Conservation (phyloP, 2,113 vertebrate species). For the Tachysurus fulvidraco region DNA sequence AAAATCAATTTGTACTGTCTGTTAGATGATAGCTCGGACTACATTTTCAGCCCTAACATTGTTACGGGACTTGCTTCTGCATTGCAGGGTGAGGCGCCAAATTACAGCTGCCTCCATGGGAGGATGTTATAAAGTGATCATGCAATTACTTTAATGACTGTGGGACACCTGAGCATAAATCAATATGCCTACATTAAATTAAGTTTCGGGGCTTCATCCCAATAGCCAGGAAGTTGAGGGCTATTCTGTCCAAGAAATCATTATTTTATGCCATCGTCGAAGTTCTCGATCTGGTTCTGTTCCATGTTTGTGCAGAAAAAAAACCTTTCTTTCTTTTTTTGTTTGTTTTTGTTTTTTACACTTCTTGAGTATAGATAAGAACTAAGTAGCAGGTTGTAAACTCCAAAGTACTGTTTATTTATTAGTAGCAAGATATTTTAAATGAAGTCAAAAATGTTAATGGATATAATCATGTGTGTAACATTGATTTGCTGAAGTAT, state of each 20-base stretch:
- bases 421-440: not conserved
- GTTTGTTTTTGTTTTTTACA: not conserved
- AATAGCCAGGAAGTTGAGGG: conserved; percentile 48
- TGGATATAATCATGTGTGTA: not conserved
- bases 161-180: conserved; percentile 73
- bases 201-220: conserved; percentile 53
- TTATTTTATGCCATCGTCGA: not conserved
- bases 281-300: not conserved
- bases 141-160: conserved; percentile 77
- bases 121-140: conserved; percentile 77
- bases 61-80: conserved; percentile 62
- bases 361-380: not conserved
- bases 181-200: conserved; percentile 73
- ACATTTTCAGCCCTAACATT: conserved; percentile 66
- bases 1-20: conserved; percentile 69
- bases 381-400: not conserved
- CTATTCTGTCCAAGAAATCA: conserved; percentile 11
- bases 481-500: not conserved
- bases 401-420: not conserved
- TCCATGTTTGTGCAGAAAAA: not conserved
- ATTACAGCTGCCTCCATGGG: conserved; percentile 64
- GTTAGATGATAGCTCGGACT: conserved; percentile 69
- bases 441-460: not conserved
- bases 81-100: conserved; percentile 49
- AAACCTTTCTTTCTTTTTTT: no score